A percentile compares a stretch with the other conserved stretches of the same genome.
Conservation (phyloP, 1,140 invertebrate species). For the Drosophila simulans region DNA sequence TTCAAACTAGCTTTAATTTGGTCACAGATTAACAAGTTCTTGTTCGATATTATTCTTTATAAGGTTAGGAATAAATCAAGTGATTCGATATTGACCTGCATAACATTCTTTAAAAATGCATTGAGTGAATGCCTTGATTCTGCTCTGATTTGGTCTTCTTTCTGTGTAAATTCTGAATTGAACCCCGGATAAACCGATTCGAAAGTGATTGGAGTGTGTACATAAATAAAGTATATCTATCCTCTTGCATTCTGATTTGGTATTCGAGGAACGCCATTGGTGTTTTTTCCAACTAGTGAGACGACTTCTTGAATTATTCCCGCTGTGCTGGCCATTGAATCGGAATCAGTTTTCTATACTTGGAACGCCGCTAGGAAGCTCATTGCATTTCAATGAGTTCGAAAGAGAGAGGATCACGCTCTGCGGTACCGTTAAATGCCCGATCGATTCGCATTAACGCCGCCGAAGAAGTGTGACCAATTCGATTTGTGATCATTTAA, state of each 20-base stretch:
- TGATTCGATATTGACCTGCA: too few relatives aligned
- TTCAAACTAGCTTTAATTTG: too few relatives aligned
- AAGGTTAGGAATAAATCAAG: too few relatives aligned
- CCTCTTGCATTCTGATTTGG: constrained; percentile 39
- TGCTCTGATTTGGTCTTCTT: not conserved
- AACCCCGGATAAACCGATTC: constrained; percentile 21
- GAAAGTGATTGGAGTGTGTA: constrained; percentile 36
- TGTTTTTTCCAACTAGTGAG: constrained; percentile 12
- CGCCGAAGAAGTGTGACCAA: constrained; percentile 17
- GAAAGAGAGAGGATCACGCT: constrained; percentile 2
- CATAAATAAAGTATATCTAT: not conserved
- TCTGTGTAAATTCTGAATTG: not conserved
- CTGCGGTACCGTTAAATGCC: constrained; percentile 26
- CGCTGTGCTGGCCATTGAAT: constrained; percentile 30
- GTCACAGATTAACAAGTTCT: too few relatives aligned
- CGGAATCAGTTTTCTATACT: constrained; percentile 46
- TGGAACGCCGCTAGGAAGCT: constrained; percentile 22
- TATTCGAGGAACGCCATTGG: constrained; percentile 33
- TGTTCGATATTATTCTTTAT: too few relatives aligned
- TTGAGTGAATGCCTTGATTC: too few relatives aligned
- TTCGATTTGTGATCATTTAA: constrained; percentile 32
- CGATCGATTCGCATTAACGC: constrained; percentile 30
- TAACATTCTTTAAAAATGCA: too few relatives aligned
- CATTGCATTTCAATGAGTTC: constrained; percentile 45
- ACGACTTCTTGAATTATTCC: constrained; percentile 27